Evolutionary conservation across 2,113 vertebrate genomes (phyloP), one percentile per base, ranked within the genome.

Genomic region (Cebus imitator): DNA sequence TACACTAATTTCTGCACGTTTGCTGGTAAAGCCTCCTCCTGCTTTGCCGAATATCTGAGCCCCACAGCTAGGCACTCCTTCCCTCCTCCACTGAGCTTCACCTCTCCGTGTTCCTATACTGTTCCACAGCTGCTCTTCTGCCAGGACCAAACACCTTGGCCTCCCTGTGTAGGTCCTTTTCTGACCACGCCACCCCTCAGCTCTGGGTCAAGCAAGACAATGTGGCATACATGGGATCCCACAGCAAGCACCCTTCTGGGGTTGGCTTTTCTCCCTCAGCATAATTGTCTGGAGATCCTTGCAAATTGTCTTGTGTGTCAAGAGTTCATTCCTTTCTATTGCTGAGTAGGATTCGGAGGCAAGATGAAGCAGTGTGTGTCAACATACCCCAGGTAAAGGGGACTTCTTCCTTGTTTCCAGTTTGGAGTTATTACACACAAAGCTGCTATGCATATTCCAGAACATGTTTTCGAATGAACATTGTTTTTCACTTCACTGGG

Each of bases 1-100:
- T 0, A 6, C 4, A 55, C 8, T 27, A 6, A 52, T 35, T n/a
- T 37, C 4, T 68, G 2, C 37, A 6, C 13, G 7, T 25, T 9
- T 55, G 52, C 78, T 16, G 16, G 25, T 1, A 43, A 68, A 64
- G 61, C 27, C 30, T 32, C 61, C 61, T 64, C 61, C 30, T 64
- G 61, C 16, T 6, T 57, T 17, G 21, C 30, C 20, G 9, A 35
- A 0, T 37, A 17, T 11, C n/a, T 23, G 35, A 17, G 82, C 12
- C 7, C 20, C 72, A 27, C 84, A n/a, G 32, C 48, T 48, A 23
- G 30, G n/a, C 8, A 8, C 32, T 8, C 11, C 50, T n/a, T 18
- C 40, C 57, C 3, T 6, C 9, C 58, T 5, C 16, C 61, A 64
- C 27, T 14, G 12, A 32, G 27, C 61, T 32, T 30, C 61, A 64